Base-by-base conservation (phyloP, 2,113 vertebrate genomes). In the Neotoma lepida region DNA sequence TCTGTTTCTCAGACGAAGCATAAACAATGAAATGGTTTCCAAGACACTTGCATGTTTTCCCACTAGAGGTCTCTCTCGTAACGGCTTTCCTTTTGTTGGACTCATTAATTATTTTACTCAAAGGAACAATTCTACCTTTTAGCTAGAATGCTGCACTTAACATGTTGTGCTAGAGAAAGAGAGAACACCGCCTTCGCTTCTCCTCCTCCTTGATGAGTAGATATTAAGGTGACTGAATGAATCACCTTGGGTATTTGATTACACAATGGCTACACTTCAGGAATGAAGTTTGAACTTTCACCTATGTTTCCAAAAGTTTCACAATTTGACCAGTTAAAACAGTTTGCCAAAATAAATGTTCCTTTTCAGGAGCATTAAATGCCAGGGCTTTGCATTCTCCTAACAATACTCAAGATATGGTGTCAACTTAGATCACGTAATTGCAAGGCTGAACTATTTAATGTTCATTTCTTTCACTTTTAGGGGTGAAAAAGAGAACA, bases 31-130 rank as follows among this genome's bases (percentile, higher is more conserved):
- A 95, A 90, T 12, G 3, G 41, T 92, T 74, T 74, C 68, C 35
- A 49, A 96, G 88, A 76, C 73, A 90, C 84, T 96, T 97, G 78
- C 89, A 71, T 56, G 88, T 95, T 97, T 92, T 84, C 6, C 98
- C 99, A 99, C 99, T 99, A 99, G 99, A 99, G 99, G 99, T 99
- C 99, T 99, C 99, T 99, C 97, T 99, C 98, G 99, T 98, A 98
- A 98, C 99, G 99, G 98, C 98, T 98, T 99, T 99, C 95, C 96
- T 96, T 96, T 96, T 63, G 46, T 89, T 0, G 94, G 4, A 4
- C 9, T 93, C 96, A 88, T 93, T 98, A 98, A 98, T 98, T 98
- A 97, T 98, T 98, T 98, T 89, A 97, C 98, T 98, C 98, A 96
- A 98, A 98, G 98, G 98, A 98, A 98, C 98, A 98, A 98, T 98